Conservation (phyloP, 2,113 vertebrate species). For the Apus apus region DNA sequence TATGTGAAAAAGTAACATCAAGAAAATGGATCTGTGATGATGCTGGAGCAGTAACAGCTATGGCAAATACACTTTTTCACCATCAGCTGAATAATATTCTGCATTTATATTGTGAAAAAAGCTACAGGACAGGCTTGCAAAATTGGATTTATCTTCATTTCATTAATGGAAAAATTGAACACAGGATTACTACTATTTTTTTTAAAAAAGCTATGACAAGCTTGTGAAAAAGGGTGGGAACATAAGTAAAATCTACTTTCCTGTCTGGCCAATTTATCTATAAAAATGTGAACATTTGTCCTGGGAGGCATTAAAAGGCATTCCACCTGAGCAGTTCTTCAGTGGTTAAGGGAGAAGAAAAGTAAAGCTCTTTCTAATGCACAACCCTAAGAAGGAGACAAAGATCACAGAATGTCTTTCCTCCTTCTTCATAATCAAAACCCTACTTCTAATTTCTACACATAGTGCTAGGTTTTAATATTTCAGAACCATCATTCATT, state of each 20-base stretch:
- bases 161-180: neutral
- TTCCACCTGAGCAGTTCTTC: neutral
- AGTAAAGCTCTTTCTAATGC: neutral
- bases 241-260: neutral
- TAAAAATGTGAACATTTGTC: neutral
- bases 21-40: neutral
- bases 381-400: neutral
- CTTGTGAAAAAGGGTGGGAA: neutral
- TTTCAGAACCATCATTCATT: constrained; percentile 42
- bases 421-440: neutral
- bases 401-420: neutral
- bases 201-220: neutral
- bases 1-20: neutral
- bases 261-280: neutral
- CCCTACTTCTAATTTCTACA: neutral
- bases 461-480: neutral
- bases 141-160: neutral
- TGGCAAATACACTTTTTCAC: neutral
- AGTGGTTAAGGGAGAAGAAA: neutral
- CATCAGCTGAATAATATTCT: neutral
- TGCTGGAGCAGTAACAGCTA: neutral
- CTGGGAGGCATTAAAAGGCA: neutral
- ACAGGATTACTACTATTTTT: neutral
- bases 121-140: neutral
- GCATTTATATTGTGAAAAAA: neutral